Evolutionary conservation across 2,888 invertebrate genomes (phyloP).

Genomic region (Euproctis similis): DNA sequence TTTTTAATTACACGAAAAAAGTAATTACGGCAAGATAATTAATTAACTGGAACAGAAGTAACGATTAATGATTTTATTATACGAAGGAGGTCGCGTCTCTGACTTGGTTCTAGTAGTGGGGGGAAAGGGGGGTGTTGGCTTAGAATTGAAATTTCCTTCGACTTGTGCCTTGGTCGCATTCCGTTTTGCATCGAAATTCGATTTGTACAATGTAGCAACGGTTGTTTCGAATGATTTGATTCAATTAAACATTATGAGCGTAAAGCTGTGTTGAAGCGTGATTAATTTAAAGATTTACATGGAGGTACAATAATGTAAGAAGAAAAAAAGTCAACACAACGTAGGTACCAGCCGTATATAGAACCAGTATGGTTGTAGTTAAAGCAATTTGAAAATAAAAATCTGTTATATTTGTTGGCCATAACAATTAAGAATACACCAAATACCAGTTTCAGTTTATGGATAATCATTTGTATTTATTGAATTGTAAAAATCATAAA

Average conservation of each 20-base stretch:
- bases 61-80: slow-evolving; percentile 77
- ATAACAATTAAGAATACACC: slow-evolving; percentile 20
- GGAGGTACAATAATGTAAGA: slow-evolving; percentile 20
- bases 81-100: slow-evolving; percentile 67
- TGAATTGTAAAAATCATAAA: slow-evolving; percentile 8
- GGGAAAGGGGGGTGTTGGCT: slow-evolving; percentile 50
- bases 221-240: slow-evolving; percentile 57
- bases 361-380: slow-evolving; percentile 21
- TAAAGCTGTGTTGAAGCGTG: slow-evolving; percentile 35
- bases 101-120: too few relatives aligned
- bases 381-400: slow-evolving; percentile 14
- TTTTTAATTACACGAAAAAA: slow-evolving; percentile 76
- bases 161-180: slow-evolving; percentile 40
- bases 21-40: slow-evolving; percentile 76
- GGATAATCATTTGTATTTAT: slow-evolving; percentile 10
- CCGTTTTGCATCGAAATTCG: slow-evolving; percentile 55
- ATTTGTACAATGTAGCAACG: slow-evolving; percentile 49
- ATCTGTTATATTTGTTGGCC: slow-evolving; percentile 9
- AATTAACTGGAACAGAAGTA: slow-evolving; percentile 77
- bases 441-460: slow-evolving; percentile 7
- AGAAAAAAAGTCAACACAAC: slow-evolving; percentile 18
- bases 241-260: slow-evolving; percentile 55
- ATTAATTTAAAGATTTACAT: slow-evolving; percentile 35
- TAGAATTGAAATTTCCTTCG: slow-evolving; percentile 64
- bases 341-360: slow-evolving; percentile 10